These are phyloP conservation scores for Hoplias malabaricus DNA, from an alignment of 2,113 vertebrate genomes.

Conservation along the genomic window DNA sequence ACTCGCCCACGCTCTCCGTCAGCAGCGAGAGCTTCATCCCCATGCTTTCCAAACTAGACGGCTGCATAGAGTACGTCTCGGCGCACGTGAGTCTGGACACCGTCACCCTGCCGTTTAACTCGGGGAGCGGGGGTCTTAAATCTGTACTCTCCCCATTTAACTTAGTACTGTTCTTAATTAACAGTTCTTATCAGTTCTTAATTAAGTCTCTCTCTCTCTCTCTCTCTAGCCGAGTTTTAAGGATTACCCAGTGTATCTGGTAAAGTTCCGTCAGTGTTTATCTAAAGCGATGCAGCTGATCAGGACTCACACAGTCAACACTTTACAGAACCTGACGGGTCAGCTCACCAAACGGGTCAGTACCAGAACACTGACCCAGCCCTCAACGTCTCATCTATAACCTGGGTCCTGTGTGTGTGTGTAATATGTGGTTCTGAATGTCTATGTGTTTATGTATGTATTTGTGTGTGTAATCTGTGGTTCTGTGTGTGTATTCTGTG, in stretches of 20 bases:
- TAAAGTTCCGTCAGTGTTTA: slow-evolving; percentile 94
- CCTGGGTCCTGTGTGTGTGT: no score
- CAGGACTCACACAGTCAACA: slow-evolving; percentile 91
- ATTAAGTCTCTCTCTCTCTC: background rate
- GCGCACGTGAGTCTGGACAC: slow-evolving; percentile 87
- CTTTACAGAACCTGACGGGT: slow-evolving; percentile 89
- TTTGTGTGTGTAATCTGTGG: no score
- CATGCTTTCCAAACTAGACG: slow-evolving; percentile 93
- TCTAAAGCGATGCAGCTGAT: slow-evolving; percentile 96
- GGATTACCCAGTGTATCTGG: slow-evolving; percentile 91
- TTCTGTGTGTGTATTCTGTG: no score
- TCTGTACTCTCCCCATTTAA: no score
- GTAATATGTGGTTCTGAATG: no score
- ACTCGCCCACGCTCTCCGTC: slow-evolving; percentile 90
- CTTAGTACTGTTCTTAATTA: no score
- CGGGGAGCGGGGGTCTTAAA: no score
- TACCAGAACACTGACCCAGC: no score
- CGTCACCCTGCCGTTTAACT: no score
- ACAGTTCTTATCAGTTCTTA: background rate
- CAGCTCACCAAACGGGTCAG: slow-evolving; percentile 91
- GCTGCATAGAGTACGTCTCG: slow-evolving; percentile 95
- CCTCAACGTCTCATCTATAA: no score
- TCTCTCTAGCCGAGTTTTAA: slow-evolving; percentile 90
- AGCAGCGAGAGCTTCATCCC: slow-evolving; percentile 98
- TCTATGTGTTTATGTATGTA: no score